Percentiles rank a stretch among this genome's conserved stretches.
Conservation (phyloP, 2,113 vertebrate genomes). For the Emydura subglobosa region DNA sequence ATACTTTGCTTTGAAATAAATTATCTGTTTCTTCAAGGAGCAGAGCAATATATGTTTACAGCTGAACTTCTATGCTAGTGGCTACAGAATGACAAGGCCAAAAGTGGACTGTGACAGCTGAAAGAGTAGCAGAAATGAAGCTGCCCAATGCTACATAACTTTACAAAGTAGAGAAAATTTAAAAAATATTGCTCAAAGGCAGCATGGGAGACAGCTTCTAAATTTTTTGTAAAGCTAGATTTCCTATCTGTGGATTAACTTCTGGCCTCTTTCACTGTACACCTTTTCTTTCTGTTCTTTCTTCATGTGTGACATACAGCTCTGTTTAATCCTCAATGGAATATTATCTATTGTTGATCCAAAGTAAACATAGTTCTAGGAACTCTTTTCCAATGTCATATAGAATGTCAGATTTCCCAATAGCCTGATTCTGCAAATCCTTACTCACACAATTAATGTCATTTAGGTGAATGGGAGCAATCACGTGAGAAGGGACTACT, state of each 20-base stretch:
- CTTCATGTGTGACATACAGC: neutral
- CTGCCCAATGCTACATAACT: neutral
- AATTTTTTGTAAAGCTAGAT: neutral
- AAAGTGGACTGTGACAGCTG: neutral
- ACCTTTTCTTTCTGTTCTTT: neutral
- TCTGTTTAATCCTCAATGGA: neutral
- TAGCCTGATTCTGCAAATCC: neutral
- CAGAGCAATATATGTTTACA: neutral
- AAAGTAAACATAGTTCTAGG: neutral
- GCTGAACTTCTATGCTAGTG: neutral
- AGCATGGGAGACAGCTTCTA: neutral
- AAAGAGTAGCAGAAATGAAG: neutral
- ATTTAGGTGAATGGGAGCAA: neutral
- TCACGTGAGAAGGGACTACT: neutral
- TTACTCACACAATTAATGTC: neutral
- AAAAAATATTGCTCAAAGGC: neutral
- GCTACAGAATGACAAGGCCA: neutral
- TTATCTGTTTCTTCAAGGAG: neutral
- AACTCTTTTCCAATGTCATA: neutral
- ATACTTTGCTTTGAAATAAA: neutral
- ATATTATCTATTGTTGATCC: neutral
- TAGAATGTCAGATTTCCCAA: neutral
- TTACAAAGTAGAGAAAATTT: neutral
- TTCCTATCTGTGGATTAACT: neutral
- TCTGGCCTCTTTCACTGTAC: neutral